phyloP scores from a whole-genome alignment of 2,113 vertebrate species.

The Corynorhinus townsendii region DNA sequence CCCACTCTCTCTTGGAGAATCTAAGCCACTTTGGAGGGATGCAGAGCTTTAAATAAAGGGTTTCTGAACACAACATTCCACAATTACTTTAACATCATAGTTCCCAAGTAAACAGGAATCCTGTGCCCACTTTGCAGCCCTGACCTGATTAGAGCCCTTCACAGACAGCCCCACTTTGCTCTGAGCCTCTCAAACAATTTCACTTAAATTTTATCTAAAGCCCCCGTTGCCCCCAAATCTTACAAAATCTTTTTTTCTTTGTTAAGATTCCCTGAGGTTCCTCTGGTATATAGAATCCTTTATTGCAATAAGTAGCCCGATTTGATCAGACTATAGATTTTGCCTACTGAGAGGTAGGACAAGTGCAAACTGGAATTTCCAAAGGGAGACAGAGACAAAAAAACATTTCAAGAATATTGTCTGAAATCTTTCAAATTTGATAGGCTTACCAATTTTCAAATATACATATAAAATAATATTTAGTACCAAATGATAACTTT shows the following conservation, averaged over 20 bases:
- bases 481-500: neutral
- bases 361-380: neutral
- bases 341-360: neutral
- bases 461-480: neutral
- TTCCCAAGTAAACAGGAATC: neutral
- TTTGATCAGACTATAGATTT: neutral
- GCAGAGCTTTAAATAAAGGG: neutral
- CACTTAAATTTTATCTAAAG: neutral
- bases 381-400: neutral
- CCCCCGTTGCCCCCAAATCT: neutral
- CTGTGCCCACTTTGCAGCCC: neutral
- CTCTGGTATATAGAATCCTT: neutral
- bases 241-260: neutral
- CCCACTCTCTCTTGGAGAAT: neutral
- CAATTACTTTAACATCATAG: neutral
- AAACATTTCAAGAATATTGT: neutral
- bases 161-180: neutral
- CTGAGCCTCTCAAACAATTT: neutral
- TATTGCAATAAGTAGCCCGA: neutral
- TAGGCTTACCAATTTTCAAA: neutral
- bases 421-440: neutral
- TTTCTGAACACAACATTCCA: neutral
- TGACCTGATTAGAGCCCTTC: neutral
- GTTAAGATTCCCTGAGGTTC: neutral
- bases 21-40: neutral